Conservation (phyloP, 2,888 invertebrate genomes). For the Zelleria hepariella region DNA sequence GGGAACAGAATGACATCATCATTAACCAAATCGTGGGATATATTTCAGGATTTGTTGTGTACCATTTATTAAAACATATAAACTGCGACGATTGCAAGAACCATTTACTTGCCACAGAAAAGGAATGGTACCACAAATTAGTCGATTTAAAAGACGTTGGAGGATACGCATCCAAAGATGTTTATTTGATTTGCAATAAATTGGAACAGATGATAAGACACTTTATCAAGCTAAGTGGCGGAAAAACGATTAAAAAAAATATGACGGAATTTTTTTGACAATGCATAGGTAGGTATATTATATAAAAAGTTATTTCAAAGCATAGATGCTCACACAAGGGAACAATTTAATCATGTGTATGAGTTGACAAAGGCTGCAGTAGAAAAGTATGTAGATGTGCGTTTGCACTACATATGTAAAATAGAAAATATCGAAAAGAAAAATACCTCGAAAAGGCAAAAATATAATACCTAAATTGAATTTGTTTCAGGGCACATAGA, state of each 20-base stretch:
- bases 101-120: background rate
- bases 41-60: constrained; percentile 10
- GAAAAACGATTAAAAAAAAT: background rate
- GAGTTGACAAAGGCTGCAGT: background rate
- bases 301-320: no score
- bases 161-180: constrained; percentile 13
- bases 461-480: background rate
- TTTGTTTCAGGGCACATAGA: background rate
- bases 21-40: constrained; percentile 10
- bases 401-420: background rate
- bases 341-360: background rate
- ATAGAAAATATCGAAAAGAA: background rate
- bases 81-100: background rate
- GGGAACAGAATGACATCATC: constrained; percentile 7
- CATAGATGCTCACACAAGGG: no score
- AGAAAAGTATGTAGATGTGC: background rate
- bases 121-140: background rate
- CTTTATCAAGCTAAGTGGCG: constrained; percentile 8
- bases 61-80: background rate
- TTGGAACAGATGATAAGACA: constrained; percentile 11
- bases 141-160: constrained; percentile 11
- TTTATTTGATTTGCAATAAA: constrained; percentile 11
- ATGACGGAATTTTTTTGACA: no score
- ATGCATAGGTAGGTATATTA: no score
- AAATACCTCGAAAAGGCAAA: background rate